A percentile compares a stretch with the other conserved stretches of the same genome.
Conservation (phyloP, 2,113 vertebrate genomes). For the Pachypanchax playfairii region DNA sequence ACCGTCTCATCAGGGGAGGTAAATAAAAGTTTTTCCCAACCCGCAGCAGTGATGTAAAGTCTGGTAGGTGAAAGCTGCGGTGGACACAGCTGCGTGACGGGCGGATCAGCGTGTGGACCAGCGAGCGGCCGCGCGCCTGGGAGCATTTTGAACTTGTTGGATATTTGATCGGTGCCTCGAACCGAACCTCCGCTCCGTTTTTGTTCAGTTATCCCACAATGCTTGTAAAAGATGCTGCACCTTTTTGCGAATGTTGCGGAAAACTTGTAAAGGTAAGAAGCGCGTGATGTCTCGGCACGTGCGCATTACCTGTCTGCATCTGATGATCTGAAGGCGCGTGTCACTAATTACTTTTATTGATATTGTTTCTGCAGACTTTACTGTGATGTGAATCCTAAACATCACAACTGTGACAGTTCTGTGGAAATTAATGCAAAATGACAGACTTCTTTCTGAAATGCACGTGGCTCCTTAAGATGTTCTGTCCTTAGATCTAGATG, state of each 20-base stretch:
- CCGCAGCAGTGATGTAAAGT: constrained; percentile 68
- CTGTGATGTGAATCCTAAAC: too few species aligned
- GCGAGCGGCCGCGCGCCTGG: constrained; percentile 24
- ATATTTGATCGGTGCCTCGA: constrained; percentile 28
- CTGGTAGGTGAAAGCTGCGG: constrained; percentile 33
- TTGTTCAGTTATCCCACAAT: constrained; percentile 53
- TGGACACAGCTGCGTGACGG: too few species aligned
- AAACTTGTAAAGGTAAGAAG: constrained; percentile 79
- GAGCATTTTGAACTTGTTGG: constrained; percentile 19
- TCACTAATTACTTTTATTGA: too few species aligned
- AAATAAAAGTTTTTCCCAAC: constrained; percentile 67
- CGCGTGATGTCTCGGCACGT: neutral
- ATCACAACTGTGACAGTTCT: too few species aligned
- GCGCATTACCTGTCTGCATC: neutral
- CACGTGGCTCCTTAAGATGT: too few species aligned
- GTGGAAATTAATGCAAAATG: neutral
- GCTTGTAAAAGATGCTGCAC: constrained; percentile 73
- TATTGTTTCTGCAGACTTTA: neutral
- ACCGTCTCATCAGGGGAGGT: constrained; percentile 60
- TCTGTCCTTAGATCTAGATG: too few species aligned
- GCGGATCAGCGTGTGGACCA: too few species aligned
- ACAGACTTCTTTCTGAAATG: too few species aligned
- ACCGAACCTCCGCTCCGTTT: constrained; percentile 9
- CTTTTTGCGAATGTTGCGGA: constrained; percentile 79
- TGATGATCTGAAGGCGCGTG: too few species aligned